Evolutionary conservation across 2,113 vertebrate genomes (phyloP).

Genomic region (Macquaria ambigua): DNA sequence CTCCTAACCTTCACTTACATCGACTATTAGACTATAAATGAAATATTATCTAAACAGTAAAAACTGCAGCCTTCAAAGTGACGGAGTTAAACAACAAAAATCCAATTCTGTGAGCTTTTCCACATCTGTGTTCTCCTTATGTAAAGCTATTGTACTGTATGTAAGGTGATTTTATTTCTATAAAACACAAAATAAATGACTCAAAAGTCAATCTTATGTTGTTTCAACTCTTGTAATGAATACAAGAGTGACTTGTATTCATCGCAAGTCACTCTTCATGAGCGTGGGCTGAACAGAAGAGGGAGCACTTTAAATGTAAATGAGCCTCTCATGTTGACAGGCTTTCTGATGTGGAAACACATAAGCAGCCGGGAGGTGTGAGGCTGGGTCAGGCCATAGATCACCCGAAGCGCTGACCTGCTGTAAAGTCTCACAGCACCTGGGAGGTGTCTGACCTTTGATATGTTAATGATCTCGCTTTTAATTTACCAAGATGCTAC

Average conservation of each 20-base stretch:
- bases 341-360: not conserved
- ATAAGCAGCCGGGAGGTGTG: not conserved
- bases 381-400: not conserved
- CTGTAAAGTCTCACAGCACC: not conserved
- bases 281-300: not conserved
- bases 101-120: too few relatives aligned
- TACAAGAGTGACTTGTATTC: not conserved
- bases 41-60: too few relatives aligned
- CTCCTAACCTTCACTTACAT: too few relatives aligned
- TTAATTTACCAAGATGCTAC: not conserved
- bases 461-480: not conserved
- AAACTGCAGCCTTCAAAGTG: too few relatives aligned
- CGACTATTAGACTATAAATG: too few relatives aligned
- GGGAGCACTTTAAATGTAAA: conserved; percentile 2
- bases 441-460: not conserved
- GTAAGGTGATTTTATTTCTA: not conserved
- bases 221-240: not conserved
- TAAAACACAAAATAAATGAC: not conserved
- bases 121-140: too few relatives aligned
- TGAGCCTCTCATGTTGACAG: not conserved
- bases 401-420: not conserved
- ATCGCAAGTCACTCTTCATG: not conserved
- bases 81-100: too few relatives aligned
- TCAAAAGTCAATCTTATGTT: not conserved
- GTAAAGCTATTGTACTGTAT: too few relatives aligned